A percentile compares a stretch with the other conserved stretches of the same genome.
Conservation (phyloP, 2,888 invertebrate species). For the Drosophila setosimentum region DNA sequence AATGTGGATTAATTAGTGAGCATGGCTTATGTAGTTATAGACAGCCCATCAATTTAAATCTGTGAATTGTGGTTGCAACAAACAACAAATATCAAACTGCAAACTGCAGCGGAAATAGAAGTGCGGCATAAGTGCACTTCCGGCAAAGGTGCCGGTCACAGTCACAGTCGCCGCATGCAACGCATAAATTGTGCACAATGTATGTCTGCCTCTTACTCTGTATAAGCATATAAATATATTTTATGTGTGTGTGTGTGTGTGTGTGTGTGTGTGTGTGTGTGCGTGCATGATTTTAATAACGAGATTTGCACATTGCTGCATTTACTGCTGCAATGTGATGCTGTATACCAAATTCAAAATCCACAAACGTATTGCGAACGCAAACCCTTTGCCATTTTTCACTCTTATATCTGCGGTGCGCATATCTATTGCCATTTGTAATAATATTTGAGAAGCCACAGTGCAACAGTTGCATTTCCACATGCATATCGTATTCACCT, state of each 20-base stretch:
- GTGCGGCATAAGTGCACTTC: conserved; percentile 78
- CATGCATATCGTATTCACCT: conserved; percentile 45
- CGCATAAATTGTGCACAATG: conserved; percentile 49
- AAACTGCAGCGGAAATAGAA: conserved; percentile 71
- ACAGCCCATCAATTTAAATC: conserved; percentile 67
- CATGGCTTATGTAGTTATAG: conserved; percentile 6
- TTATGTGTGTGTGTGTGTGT: neutral
- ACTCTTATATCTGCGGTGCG: conserved; percentile 43
- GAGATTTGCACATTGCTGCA: conserved; percentile 64
- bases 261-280: conserved; percentile 1
- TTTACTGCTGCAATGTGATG: conserved; percentile 6
- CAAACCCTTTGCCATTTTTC: conserved; percentile 68
- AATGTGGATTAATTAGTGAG: conserved; percentile 51
- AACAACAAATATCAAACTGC: conserved; percentile 11
- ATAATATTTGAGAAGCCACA: conserved; percentile 58
- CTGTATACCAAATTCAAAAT: conserved; percentile 34
- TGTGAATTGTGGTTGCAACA: conserved; percentile 23
- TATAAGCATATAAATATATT: neutral
- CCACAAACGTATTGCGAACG: conserved; percentile 43
- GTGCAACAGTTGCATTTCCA: conserved; percentile 56
- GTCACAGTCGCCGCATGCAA: conserved; percentile 39
- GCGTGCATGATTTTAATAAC: conserved; percentile 53
- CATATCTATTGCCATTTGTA: conserved; percentile 63
- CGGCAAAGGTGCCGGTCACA: conserved; percentile 45
- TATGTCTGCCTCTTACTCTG: conserved; percentile 27